Base-by-base conservation (phyloP, 1,140 invertebrate genomes). In the Augochlora pura region DNA sequence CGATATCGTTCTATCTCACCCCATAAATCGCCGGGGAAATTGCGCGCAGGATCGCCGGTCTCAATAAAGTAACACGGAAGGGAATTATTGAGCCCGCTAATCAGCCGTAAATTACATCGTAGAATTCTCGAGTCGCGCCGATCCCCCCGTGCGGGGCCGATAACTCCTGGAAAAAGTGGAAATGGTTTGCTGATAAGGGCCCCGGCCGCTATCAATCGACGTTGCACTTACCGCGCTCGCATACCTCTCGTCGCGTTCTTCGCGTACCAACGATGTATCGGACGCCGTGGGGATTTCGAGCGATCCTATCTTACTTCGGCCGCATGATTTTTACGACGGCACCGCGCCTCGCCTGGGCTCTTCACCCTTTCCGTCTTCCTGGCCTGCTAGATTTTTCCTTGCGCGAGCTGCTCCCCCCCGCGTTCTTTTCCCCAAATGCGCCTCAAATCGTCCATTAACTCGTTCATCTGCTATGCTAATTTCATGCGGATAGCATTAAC, bases 161-260 rank as follows among this genome's bases (percentile, higher is more conserved):
- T 63, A 39, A 46, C 52, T 38, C 42, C 23, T 2, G 21, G 65
- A 67, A 80, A 54, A 86, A 79, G 64, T 66, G 70, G 42, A 73
- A 74, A 79, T 79, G 42, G 63, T 72, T 68, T 71, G 46, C 52
- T 69, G 86, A 84, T 83, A 86, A 86, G 65, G 46, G 32, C 39
- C 60, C 62, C 62, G 81, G 81, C 64, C 64, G 74, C 69, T 86
- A 86, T 89, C 84, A 85, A 85, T 85, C 84, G 70, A 75, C 70
- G 83, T 59, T 78, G 59, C 81, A 83, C 71, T 71, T 83, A 74
- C 76, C 46, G 66, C 49, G 65, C 39, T 68, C 54, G 83, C 83
- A 84, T 85, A 81, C 82, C 74, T 85, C 79, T 85, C 75, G 84
- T 78, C 84, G 84, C 84, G 83, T 82, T 82, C 83, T 46, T 71